phyloP scores from a whole-genome alignment of 2,888 invertebrate genomes.

The Sthenelais limicola region DNA sequence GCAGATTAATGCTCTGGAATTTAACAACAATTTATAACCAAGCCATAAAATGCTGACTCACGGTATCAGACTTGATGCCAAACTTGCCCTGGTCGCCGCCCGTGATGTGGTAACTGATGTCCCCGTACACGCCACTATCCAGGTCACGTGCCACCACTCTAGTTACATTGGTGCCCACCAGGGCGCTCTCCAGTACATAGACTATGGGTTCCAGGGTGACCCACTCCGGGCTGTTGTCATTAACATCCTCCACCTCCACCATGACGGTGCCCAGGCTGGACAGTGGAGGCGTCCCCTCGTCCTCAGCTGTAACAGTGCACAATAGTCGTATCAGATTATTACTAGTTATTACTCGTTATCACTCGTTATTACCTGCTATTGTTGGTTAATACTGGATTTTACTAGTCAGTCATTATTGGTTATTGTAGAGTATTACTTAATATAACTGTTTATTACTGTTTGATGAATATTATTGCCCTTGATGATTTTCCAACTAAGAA shows the following conservation, averaged over 20 bases:
- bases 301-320: not conserved
- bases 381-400: too few species aligned
- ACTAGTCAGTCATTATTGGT: too few species aligned
- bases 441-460: too few species aligned
- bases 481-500: too few species aligned
- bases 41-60: too few species aligned
- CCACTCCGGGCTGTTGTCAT: slow-evolving; percentile 68
- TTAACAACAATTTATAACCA: too few species aligned
- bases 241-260: slow-evolving; percentile 57
- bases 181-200: slow-evolving; percentile 44
- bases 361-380: too few species aligned
- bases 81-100: slow-evolving; percentile 43
- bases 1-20: too few species aligned
- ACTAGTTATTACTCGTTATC: too few species aligned
- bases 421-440: too few species aligned
- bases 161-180: slow-evolving; percentile 41
- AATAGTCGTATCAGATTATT: too few species aligned
- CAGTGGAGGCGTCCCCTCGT: slow-evolving; percentile 42
- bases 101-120: slow-evolving; percentile 46
- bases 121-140: slow-evolving; percentile 46
- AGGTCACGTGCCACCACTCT: slow-evolving; percentile 45
- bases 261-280: slow-evolving; percentile 45
- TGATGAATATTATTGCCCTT: too few species aligned
- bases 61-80: slow-evolving; percentile 42
- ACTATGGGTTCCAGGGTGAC: slow-evolving; percentile 13